Conservation (phyloP, 2,113 vertebrate genomes). For the Myrmophylax atrothorax region DNA sequence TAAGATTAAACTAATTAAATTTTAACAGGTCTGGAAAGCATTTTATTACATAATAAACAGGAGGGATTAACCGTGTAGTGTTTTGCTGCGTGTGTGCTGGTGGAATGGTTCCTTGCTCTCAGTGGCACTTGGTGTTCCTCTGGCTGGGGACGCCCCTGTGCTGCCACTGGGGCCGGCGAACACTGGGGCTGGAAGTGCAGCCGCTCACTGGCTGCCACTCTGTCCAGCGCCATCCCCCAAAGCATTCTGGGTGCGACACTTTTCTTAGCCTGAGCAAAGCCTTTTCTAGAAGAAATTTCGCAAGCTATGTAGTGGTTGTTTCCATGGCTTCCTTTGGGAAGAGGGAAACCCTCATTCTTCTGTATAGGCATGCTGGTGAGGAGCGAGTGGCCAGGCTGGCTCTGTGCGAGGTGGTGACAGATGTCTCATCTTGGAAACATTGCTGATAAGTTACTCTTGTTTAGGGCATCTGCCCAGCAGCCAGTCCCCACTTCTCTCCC, state of each 20-base stretch:
- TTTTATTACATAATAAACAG: constrained; percentile 68
- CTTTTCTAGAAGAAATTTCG: neutral
- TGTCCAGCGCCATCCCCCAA: fast-evolving
- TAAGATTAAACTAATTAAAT: constrained; percentile 61
- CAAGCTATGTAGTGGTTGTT: neutral
- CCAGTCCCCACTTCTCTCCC: constrained; percentile 32
- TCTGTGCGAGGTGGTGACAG: constrained; percentile 15
- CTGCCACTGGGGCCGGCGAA: neutral
- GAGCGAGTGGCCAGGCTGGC: neutral
- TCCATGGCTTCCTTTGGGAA: neutral
- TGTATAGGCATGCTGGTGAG: neutral
- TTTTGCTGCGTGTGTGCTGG: neutral
- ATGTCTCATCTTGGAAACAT: constrained; percentile 10
- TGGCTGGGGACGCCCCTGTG: neutral
- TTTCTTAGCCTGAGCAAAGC: neutral
- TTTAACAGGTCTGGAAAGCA: constrained; percentile 54
- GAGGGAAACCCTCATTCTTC: neutral
- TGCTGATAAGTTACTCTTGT: constrained; percentile 49
- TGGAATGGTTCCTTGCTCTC: neutral
- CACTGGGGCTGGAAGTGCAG: neutral
- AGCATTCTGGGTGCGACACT: neutral
- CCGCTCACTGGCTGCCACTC: neutral
- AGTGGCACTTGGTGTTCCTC: neutral
- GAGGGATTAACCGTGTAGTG: neutral
- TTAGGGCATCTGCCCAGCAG: constrained; percentile 39